phyloP scores from a whole-genome alignment of 2,797 vertebrate genomes.

The Pogoniulus pusillus region DNA sequence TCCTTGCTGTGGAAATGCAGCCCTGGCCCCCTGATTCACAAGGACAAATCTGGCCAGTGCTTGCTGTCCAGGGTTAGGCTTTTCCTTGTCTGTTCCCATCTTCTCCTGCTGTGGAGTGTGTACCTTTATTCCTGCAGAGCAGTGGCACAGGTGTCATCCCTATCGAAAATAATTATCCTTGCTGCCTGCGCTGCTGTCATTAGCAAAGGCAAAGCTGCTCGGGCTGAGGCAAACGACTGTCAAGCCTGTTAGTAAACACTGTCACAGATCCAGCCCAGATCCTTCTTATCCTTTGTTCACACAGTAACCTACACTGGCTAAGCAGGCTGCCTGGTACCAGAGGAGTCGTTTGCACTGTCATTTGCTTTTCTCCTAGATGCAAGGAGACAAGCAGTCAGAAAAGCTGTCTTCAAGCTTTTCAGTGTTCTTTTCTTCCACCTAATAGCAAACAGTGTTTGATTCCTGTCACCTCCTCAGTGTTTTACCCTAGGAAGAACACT shows the following conservation, averaged over 20 bases:
- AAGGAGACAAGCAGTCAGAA: slow-evolving; percentile 5
- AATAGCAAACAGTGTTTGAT: not conserved
- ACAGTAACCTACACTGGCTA: not conserved
- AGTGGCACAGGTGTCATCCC: not conserved
- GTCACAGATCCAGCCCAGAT: slow-evolving; percentile 28
- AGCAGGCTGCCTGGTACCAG: not conserved
- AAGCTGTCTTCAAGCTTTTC: slow-evolving; percentile 17
- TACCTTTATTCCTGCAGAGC: not conserved
- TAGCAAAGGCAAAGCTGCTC: slow-evolving; percentile 9
- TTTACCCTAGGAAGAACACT: not conserved
- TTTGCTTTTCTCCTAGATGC: not conserved
- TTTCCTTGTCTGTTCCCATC: not conserved
- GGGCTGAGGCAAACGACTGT: slow-evolving; percentile 24
- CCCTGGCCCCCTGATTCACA: not conserved
- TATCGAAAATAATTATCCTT: not conserved
- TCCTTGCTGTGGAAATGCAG: not conserved
- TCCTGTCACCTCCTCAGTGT: not conserved
- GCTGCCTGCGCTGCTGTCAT: not conserved
- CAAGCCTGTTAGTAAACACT: slow-evolving; percentile 45
- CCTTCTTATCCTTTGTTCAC: slow-evolving; percentile 29
- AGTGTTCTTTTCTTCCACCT: not conserved
- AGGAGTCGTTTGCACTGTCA: slow-evolving; percentile 11
- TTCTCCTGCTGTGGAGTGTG: not conserved
- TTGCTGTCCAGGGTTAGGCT: not conserved
- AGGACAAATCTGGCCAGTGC: not conserved